Percentiles rank a stretch among this genome's conserved stretches.
Conservation (phyloP, 2,113 vertebrate genomes). For the Daboia siamensis region DNA sequence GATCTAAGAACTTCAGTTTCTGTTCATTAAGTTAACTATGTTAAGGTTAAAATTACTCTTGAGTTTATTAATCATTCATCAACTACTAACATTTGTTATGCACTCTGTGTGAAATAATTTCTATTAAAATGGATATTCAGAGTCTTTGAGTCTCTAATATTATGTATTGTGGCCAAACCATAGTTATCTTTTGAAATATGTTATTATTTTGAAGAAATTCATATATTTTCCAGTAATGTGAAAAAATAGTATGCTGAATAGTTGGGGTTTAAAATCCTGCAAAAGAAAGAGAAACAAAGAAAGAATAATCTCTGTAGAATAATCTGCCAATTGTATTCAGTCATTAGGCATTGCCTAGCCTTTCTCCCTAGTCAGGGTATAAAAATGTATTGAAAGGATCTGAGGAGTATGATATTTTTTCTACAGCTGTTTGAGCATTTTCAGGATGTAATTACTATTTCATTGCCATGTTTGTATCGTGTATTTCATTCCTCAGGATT, state of each 20-base stretch:
- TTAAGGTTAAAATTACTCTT: neutral
- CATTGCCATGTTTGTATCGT: neutral
- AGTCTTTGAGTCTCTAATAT: neutral
- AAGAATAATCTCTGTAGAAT: neutral
- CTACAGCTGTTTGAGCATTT: neutral
- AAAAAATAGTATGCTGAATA: neutral
- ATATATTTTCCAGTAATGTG: neutral
- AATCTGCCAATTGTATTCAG: neutral
- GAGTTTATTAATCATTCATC: neutral
- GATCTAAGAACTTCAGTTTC: neutral
- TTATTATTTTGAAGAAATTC: neutral
- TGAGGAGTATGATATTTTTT: neutral
- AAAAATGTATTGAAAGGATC: neutral
- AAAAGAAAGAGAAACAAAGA: neutral
- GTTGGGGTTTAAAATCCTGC: neutral
- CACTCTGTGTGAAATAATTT: neutral
- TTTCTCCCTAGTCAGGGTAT: neutral
- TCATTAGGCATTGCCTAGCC: neutral
- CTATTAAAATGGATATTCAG: neutral
- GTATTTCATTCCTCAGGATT: neutral
- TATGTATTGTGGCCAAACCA: neutral
- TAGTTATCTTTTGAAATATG: neutral
- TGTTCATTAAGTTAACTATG: neutral
- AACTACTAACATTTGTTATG: neutral
- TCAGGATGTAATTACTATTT: neutral